Base-by-base conservation (phyloP, 2,888 invertebrate species). In the Dryobota labecula region DNA sequence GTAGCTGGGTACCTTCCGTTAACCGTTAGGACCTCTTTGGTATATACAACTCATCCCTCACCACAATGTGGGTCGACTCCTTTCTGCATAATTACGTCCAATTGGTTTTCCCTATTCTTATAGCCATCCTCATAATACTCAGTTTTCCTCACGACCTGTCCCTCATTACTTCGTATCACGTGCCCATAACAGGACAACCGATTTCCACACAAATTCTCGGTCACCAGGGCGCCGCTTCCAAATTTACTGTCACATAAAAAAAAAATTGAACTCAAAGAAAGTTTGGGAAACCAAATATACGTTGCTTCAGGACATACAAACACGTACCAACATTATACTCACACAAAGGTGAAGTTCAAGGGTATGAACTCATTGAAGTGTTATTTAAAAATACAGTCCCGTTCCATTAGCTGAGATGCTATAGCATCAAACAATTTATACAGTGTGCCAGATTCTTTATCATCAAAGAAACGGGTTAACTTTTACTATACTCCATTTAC, bases 371-470 rank as follows among this genome's bases (percentile, higher is more conserved):
- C 58, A 49, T 54, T 68, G 27, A 49, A 49, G 30, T 49, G 45
- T n/a, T 51, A 24, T 49, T 43, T 5, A 36, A 54, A 73, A 66
- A 75, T 45, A 57, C 15, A 49, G 11, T 13, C 38, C 2, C 20
- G 57, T 57, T 57, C 66, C 36, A 75, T 74, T 74, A 45, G 20
- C 30, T 18, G 13, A 41, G 30, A 58, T 13, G 20, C 45, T 45
- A 57, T 30, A 30, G 20, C 60, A 5, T 58, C 20, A 54, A 75
- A 43, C 33, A 20, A 36, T 53, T 45, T 41, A 41, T 13, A n/a
- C 7, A 54, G 11, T 30, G 15, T 41, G 15, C 47, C n/a, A 47
- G 13, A 41, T 67, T 53, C 5, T 20, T 20, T 54, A 1, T 41
- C n/a, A 53, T 45, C 5, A 18, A 8, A 15, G 0, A 20, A 73